phyloP scores from a whole-genome alignment of 2,797 vertebrate species.

The Numenius phaeopus region DNA sequence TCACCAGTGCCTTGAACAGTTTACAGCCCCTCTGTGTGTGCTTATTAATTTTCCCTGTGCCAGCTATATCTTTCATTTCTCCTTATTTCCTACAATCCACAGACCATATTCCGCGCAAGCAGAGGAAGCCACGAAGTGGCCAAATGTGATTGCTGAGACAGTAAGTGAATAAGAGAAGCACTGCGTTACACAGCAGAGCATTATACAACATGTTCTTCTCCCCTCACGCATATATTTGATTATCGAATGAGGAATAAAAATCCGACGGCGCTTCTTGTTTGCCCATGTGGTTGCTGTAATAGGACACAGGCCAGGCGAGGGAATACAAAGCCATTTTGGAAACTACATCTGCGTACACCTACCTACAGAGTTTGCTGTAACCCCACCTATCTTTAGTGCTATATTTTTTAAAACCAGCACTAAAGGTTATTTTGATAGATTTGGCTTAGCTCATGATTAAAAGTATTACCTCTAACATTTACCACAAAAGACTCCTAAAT shows the following conservation, averaged over 20 bases:
- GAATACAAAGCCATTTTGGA: not conserved
- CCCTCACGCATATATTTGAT: not conserved
- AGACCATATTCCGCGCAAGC: not conserved
- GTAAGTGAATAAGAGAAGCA: not conserved
- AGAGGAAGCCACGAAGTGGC: not conserved
- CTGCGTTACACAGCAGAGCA: not conserved
- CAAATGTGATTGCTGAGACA: not conserved
- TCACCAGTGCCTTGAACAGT: not conserved
- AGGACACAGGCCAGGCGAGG: not conserved
- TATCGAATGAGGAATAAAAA: not conserved
- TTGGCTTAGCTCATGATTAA: slow-evolving; percentile 43
- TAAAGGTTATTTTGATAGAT: slow-evolving; percentile 55
- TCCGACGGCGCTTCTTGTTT: not conserved
- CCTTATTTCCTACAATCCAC: not conserved
- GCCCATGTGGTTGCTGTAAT: not conserved
- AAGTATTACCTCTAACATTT: slow-evolving; percentile 62
- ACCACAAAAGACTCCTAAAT: slow-evolving; percentile 18
- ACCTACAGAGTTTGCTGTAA: not conserved
- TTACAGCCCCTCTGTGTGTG: not conserved
- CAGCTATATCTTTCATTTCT: not conserved
- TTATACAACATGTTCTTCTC: not conserved
- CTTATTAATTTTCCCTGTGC: not conserved
- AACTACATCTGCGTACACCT: not conserved
- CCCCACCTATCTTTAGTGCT: not conserved
- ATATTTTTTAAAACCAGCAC: not conserved